Evolutionary conservation across 2,113 vertebrate genomes (phyloP).

Genomic region (Ictalurus punctatus): DNA sequence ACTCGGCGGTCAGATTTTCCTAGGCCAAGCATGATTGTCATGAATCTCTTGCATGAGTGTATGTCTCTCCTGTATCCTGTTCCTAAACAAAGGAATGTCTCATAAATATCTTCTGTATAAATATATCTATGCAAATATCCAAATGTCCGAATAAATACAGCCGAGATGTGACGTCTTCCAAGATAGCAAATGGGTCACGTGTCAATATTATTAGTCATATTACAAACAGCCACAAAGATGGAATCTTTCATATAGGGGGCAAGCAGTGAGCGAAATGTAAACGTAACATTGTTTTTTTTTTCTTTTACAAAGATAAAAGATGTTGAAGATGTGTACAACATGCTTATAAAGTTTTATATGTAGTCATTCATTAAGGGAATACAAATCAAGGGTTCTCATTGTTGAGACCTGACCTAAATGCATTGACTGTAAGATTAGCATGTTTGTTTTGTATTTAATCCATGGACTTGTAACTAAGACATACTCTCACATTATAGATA

Average conservation of each 20-base stretch:
- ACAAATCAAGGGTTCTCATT: not conserved
- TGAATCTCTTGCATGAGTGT: not conserved
- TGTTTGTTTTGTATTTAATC: constrained; percentile 9
- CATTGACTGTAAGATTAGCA: constrained; percentile 23
- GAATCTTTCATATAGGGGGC: constrained; percentile 62
- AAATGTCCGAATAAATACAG: constrained; percentile 71
- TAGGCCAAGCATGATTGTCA: not conserved
- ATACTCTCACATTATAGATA: constrained; percentile 24
- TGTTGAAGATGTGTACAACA: not conserved
- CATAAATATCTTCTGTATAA: constrained; percentile 68
- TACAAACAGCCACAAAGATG: constrained; percentile 66
- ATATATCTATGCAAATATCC: constrained; percentile 61
- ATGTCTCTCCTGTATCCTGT: constrained; percentile 47
- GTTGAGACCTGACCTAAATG: not conserved
- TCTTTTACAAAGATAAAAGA: constrained; percentile 1
- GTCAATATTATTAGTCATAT: constrained; percentile 55
- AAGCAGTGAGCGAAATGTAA: constrained; percentile 71
- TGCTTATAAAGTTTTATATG: not conserved
- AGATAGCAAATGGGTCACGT: constrained; percentile 35
- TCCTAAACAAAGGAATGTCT: constrained; percentile 72
- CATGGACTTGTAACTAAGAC: constrained; percentile 5
- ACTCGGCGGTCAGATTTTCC: not conserved
- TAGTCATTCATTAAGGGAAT: constrained; percentile 13
- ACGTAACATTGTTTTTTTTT: constrained; percentile 51
- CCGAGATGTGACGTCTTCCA: constrained; percentile 51